Evolutionary conservation across 2,797 vertebrate species (phyloP).

Genomic region (Morelia viridis): DNA sequence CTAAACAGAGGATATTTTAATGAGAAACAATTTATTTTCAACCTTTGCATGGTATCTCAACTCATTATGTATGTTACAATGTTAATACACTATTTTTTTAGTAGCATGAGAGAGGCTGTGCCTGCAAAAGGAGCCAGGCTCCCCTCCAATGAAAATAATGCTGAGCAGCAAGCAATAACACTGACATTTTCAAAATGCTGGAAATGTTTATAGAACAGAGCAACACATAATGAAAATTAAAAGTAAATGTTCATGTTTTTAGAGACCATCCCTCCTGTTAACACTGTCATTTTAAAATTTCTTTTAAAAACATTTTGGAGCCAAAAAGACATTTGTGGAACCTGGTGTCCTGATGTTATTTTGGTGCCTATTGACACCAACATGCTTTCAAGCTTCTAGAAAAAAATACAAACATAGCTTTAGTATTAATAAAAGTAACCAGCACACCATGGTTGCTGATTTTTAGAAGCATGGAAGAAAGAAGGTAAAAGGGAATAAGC

Average conservation of each 20-base stretch:
- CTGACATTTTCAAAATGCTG: neutral
- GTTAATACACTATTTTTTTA: neutral
- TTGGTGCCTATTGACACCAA: neutral
- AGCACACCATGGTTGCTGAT: neutral
- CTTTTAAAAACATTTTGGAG: neutral
- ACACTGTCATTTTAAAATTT: neutral
- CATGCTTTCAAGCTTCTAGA: neutral
- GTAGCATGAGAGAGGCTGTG: neutral
- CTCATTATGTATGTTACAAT: neutral
- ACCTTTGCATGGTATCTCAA: neutral
- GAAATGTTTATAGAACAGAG: neutral
- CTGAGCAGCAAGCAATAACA: neutral
- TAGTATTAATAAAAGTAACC: neutral
- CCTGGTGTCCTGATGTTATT: neutral
- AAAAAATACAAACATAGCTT: neutral
- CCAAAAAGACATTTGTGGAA: neutral
- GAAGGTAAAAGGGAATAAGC: neutral
- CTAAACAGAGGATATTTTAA: slow-evolving; percentile 1
- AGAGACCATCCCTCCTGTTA: neutral
- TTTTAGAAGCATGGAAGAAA: neutral
- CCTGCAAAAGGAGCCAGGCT: neutral
- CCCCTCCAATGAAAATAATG: neutral
- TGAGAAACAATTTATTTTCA: neutral
- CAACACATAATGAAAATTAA: neutral
- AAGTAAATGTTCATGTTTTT: neutral